Conservation (phyloP, 2,797 vertebrate genomes). For the Micropoecilia bifurca region DNA sequence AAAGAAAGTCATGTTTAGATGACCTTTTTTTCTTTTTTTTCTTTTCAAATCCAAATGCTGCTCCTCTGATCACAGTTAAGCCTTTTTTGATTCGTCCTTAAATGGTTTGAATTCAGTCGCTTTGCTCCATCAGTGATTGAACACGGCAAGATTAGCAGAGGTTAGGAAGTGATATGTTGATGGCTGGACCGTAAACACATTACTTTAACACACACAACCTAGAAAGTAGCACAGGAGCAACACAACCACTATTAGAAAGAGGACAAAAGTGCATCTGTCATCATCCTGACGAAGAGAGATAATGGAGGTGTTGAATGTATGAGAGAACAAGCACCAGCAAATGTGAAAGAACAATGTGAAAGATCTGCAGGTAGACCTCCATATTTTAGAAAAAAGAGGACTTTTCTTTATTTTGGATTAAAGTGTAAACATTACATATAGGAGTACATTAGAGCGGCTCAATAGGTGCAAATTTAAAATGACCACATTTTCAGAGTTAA, state of each 20-base stretch:
- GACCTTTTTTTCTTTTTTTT: slow-evolving; percentile 38
- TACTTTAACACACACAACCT: slow-evolving; percentile 30
- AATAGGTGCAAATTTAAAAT: background rate
- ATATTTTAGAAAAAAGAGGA: slow-evolving; percentile 19
- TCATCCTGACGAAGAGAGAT: slow-evolving; percentile 20
- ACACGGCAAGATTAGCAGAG: slow-evolving; percentile 22
- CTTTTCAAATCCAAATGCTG: slow-evolving; percentile 75
- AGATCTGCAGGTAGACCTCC: slow-evolving; percentile 44
- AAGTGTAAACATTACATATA: background rate
- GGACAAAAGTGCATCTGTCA: slow-evolving; percentile 41
- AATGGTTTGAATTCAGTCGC: slow-evolving; percentile 55
- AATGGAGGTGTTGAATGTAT: slow-evolving; percentile 70
- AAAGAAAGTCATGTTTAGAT: slow-evolving; percentile 37
- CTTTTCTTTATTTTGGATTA: slow-evolving; percentile 21
- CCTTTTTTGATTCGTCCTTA: slow-evolving; percentile 62
- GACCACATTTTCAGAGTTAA: background rate
- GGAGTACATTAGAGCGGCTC: background rate
- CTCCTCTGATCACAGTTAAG: slow-evolving; percentile 39
- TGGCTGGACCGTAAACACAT: slow-evolving; percentile 29
- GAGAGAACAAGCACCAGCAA: slow-evolving; percentile 58
- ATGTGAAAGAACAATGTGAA: slow-evolving; percentile 80
- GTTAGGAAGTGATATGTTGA: slow-evolving; percentile 39
- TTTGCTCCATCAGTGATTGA: slow-evolving; percentile 39
- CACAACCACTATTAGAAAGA: slow-evolving; percentile 68
- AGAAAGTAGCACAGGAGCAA: slow-evolving; percentile 32